Evolutionary conservation across 1,140 invertebrate genomes (phyloP).

Genomic region (Hormaphis cornu): DNA sequence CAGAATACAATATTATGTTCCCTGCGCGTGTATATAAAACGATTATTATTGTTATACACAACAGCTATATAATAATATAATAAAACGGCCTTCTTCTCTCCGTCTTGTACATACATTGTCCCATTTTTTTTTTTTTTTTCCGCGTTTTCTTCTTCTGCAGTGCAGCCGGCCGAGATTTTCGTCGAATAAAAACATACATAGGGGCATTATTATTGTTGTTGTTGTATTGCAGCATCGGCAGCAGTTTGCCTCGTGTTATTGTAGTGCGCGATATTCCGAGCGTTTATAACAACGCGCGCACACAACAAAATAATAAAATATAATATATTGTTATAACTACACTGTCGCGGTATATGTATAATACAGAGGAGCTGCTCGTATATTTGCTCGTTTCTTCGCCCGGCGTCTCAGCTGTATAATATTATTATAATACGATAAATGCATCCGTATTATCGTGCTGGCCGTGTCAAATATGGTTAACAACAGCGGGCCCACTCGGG

Average conservation of each 20-base stretch:
- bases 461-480: constrained; percentile 19
- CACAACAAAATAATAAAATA: constrained; percentile 18
- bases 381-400: constrained; percentile 3
- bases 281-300: no score
- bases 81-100: no score
- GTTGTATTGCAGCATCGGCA: not conserved
- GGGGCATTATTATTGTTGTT: no score
- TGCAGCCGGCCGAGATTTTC: constrained; percentile 12
- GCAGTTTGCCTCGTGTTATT: constrained; percentile 9
- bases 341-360: not conserved
- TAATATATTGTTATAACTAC: not conserved
- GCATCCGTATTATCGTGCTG: constrained; percentile 15
- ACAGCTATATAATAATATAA: no score
- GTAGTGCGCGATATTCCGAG: constrained; percentile 20
- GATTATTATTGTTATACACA: no score
- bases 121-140: not conserved
- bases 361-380: not conserved
- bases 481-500: constrained; percentile 28
- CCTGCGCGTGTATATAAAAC: constrained; percentile 12
- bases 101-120: constrained; percentile 11
- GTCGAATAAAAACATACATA: not conserved
- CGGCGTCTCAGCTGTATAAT: not conserved
- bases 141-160: not conserved
- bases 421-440: no score
- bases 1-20: constrained; percentile 12